Conservation (phyloP, 2,888 invertebrate species). For the Melangyna quadrimaculata region DNA sequence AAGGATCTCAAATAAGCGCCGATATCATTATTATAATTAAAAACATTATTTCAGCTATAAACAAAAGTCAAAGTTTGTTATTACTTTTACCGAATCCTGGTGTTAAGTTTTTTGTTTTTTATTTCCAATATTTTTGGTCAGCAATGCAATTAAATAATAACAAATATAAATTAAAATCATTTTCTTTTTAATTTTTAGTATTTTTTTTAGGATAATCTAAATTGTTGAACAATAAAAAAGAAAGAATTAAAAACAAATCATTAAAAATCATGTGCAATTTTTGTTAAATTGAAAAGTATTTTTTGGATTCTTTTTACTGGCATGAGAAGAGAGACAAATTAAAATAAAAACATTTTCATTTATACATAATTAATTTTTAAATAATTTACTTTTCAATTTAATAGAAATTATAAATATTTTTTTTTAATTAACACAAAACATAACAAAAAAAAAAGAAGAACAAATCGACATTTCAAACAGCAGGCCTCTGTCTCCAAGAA, state of each 20-base stretch:
- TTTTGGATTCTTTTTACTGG: conserved; percentile 20
- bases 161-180: not conserved
- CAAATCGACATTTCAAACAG: conserved; percentile 6
- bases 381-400: conserved; percentile 48
- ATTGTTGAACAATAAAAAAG: conserved; percentile 28
- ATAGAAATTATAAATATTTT: conserved; percentile 34
- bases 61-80: conserved; percentile 8
- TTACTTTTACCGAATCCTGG: not conserved
- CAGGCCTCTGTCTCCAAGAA: conserved; percentile 36
- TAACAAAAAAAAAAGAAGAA: not conserved
- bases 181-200: conserved; percentile 39
- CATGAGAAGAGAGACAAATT: conserved; percentile 31
- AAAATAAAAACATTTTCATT: conserved; percentile 6
- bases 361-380: not conserved
- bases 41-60: not conserved
- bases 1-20: conserved; percentile 50
- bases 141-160: conserved; percentile 1
- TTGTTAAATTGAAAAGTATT: conserved; percentile 63
- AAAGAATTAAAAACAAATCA: not conserved
- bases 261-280: conserved; percentile 51
- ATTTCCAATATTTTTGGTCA: conserved; percentile 14
- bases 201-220: conserved; percentile 32
- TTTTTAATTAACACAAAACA: not conserved
- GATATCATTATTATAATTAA: conserved; percentile 21
- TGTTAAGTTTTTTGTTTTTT: conserved; percentile 24